Evolutionary conservation across 2,113 vertebrate genomes (phyloP), one percentile per base, ranked within the genome.

Genomic region (Eubucco bourcierii): DNA sequence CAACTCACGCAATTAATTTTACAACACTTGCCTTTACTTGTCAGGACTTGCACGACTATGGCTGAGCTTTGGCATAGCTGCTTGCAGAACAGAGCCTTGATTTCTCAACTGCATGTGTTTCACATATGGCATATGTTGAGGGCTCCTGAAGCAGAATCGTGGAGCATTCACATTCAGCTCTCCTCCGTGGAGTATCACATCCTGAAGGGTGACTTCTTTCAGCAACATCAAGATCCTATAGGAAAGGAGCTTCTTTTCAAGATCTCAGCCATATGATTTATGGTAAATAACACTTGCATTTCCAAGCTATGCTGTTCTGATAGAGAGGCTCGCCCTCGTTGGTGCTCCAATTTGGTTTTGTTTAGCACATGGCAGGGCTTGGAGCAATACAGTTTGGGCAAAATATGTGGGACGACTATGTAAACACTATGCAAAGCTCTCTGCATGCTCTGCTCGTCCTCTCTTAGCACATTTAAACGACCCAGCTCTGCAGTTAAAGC

Each of bases 281-380:
- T 78, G 82, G 70, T 83, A 93, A 94, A 80, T 87, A 89, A 84
- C 66, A 63, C 79, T 91, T 75, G 47, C 47, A n/a, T 83, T 84
- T 93, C 47, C 65, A 50, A 68, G 65, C 15, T 60, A 18, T 6
- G 29, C 77, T 61, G 87, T 95, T 89, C 61, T 72, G 9, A 61
- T 92, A 65, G 50, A 72, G 70, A 80, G 73, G 44, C 33, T 91
- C 80, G 76, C 58, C 55, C 44, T 88, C 74, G 76, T 74, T 80
- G 82, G 47, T 63, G 73, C 65, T 79, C 50, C 68, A 12, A 78
- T 91, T 95, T 89, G 87, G 17, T 90, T 76, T 92, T 90, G 76
- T 83, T 95, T 91, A 91, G 66, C 37, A 10, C 56, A 23, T 87
- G 72, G 50, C 29, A 67, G 75, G 68, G 67, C 79, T 87, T 71